Conservation (phyloP, 2,113 vertebrate genomes). For the Labeo rohita region DNA sequence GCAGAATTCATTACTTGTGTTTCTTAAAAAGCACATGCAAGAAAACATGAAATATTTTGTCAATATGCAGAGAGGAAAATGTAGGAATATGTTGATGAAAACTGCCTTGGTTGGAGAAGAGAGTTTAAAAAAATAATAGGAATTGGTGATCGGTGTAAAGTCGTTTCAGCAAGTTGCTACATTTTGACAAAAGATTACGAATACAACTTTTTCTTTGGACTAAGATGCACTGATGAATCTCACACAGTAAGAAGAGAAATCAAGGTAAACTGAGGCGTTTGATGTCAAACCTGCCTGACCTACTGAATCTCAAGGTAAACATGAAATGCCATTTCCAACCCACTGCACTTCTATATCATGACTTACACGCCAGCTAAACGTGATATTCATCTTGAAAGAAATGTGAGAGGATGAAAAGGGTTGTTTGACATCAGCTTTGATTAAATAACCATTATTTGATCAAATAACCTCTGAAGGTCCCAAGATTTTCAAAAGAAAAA, state of each 20-base stretch:
- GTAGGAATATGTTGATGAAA: neutral
- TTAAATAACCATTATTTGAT: neutral
- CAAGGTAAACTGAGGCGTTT: neutral
- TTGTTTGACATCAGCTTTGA: neutral
- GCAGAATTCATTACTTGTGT: neutral
- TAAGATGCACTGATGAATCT: neutral
- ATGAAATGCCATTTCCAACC: neutral
- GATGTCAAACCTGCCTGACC: neutral
- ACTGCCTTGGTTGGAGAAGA: neutral
- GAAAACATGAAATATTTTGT: neutral
- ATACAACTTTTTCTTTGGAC: neutral
- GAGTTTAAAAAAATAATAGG: too few species aligned
- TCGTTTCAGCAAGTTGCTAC: neutral
- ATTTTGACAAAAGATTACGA: neutral
- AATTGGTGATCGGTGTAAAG: too few species aligned
- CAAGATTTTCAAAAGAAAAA: too few species aligned
- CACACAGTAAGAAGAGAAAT: neutral
- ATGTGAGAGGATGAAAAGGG: neutral
- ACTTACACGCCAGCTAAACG: neutral
- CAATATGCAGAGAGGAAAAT: neutral
- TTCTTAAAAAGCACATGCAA: neutral
- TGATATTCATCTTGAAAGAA: neutral
- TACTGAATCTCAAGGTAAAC: neutral
- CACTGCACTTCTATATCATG: neutral
- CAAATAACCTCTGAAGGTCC: too few species aligned